Percentiles rank a stretch among this genome's conserved stretches.
Evolutionary conservation across 2,797 vertebrate genomes (phyloP).

Genomic region (Hephaestus fuliginosus): DNA sequence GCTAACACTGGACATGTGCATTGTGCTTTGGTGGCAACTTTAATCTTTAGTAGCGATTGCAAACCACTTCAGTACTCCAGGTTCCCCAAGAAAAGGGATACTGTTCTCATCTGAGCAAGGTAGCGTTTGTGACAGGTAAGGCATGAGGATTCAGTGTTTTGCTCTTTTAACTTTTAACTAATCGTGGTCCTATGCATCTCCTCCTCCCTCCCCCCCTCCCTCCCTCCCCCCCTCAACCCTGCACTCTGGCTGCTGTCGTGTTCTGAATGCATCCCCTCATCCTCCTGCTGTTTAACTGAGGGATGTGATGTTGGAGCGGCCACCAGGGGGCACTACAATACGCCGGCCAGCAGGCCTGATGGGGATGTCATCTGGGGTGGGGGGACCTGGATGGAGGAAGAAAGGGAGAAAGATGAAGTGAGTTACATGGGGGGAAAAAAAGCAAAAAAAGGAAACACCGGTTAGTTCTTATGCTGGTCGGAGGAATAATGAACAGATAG

Average conservation of each 20-base stretch:
- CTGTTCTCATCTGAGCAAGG: conserved; percentile 89
- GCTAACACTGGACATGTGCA: conserved; percentile 24
- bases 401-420: conserved; percentile 11
- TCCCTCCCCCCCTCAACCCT: conserved; percentile 51
- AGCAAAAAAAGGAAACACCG: not conserved
- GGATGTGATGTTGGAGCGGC: conserved; percentile 98
- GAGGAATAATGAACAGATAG: not conserved
- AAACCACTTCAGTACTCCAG: conserved; percentile 7
- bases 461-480: not conserved
- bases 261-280: conserved; percentile 33
- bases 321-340: conserved; percentile 95
- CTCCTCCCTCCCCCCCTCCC: conserved; percentile 23
- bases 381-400: conserved; percentile 71
- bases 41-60: conserved; percentile 7
- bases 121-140: conserved; percentile 95
- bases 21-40: conserved; percentile 27
- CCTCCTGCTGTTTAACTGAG: conserved; percentile 89
- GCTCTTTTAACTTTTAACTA: conserved; percentile 81
- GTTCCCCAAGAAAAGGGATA: conserved; percentile 84
- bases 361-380: conserved; percentile 84
- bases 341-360: conserved; percentile 95
- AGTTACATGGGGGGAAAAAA: not conserved
- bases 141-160: conserved; percentile 96
- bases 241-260: conserved; percentile 69
- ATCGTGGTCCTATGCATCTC: conserved; percentile 81